Base-by-base conservation (phyloP, 2,797 vertebrate genomes). In the Rhabdophis nuchalis region DNA sequence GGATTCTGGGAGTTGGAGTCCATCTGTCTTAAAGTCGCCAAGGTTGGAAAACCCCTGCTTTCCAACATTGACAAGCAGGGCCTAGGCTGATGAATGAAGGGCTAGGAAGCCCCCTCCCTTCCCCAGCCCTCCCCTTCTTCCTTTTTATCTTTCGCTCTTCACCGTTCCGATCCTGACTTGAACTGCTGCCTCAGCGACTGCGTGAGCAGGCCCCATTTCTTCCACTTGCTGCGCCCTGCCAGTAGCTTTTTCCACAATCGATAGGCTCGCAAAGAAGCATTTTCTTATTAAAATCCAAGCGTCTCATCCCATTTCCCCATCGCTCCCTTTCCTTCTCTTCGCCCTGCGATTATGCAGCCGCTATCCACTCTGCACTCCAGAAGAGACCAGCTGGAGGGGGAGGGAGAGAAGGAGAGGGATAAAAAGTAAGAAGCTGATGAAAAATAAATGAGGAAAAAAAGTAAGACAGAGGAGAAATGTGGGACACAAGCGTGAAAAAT, bases 191-290 rank as follows among this genome's bases (percentile, higher is more conserved):
- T 91, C 89, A 91, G 86, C 32, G 57, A 50, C 50, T 32, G 27
- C 1, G 11, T 85, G 92, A 91, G 50, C 89, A 91, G 89, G 64
- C 68, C 16, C 16, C 86, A 32, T 64, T 89, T 50, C 68, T 88
- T 58, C 54, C 10, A 1, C 50, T n/a, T 18, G 56, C 64, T 36
- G 53, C 25, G 18, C 68, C 68, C 68, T 58, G 85, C 92, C 64
- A 64, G 46, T 91, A 36, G 92, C 86, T 86, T 93, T 93, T 93
- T 85, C 58, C 89, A 64, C 86, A 91, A 93, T 93, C 92, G 50
- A 93, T 93, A 91, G 88, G 68, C 89, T 60, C 9, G 57, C 50
- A 20, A 50, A 93, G 64, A 93, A 36, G 56, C 68, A 88, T 89
- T 93, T 88, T 91, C 89, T 85, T 91, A 93, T 93, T 85, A 91